These are phyloP conservation scores for Crocidura indochinensis DNA, from an alignment of 2,797 vertebrate genomes.

Conservation along the genomic window DNA sequence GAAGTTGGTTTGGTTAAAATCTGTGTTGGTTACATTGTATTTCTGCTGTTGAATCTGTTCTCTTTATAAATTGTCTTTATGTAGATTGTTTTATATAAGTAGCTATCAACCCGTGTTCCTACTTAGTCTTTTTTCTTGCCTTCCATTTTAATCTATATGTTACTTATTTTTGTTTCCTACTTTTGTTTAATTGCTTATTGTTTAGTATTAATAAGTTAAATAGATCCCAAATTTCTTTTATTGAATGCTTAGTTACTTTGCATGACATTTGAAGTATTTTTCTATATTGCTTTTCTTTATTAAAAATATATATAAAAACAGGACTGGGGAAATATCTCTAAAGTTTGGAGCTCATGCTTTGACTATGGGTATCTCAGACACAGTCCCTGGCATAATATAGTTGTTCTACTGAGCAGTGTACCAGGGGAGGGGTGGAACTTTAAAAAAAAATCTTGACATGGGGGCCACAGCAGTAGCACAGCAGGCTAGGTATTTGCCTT, in stretches of 20 bases:
- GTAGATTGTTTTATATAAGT: neutral
- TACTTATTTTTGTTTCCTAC: neutral
- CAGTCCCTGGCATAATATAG: no score
- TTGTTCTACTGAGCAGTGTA: no score
- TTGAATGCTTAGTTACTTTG: constrained; percentile 49
- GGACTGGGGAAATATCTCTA: no score
- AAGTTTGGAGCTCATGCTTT: no score
- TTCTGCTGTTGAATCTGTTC: constrained; percentile 33
- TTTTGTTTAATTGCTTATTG: constrained; percentile 40
- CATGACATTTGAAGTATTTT: constrained; percentile 51
- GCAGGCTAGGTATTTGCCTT: no score
- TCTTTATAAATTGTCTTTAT: neutral
- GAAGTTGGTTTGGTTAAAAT: neutral
- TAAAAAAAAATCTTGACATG: no score
- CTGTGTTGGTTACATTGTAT: constrained; percentile 2
- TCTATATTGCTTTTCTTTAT: constrained; percentile 48
- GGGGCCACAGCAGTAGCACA: no score
- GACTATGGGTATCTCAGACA: no score
- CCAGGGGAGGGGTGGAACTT: no score
- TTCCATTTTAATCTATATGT: neutral
- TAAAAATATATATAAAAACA: neutral
- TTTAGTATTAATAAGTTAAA: constrained; percentile 46
- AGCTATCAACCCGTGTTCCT: constrained; percentile 7
- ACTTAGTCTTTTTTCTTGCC: constrained; percentile 5
- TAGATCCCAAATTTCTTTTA: constrained; percentile 35